Conservation (phyloP, 1,140 invertebrate species). For the Drosophila lowei region DNA sequence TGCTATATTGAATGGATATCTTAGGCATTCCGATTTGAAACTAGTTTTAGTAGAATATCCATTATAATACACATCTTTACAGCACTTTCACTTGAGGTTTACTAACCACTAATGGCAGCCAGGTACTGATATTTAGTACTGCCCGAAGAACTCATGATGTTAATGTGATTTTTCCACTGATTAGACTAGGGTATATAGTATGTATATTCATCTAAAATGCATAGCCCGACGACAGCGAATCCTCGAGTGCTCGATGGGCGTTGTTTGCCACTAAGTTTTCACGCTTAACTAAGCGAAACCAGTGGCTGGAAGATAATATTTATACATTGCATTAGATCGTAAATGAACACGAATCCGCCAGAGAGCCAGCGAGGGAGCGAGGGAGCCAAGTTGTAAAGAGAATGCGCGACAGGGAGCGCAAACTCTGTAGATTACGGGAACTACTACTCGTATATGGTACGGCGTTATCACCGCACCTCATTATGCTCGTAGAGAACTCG, state of each 20-base stretch:
- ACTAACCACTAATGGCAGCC: slow-evolving; percentile 64
- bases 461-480: slow-evolving; percentile 26
- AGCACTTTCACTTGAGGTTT: too few species aligned
- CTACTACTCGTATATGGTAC: slow-evolving; percentile 33
- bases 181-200: too few species aligned
- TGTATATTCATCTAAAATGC: background rate
- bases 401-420: slow-evolving; percentile 2
- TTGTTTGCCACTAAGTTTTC: slow-evolving; percentile 19
- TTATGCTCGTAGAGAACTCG: slow-evolving; percentile 21
- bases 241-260: background rate
- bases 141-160: slow-evolving; percentile 44
- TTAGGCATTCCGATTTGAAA: background rate
- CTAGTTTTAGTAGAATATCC: background rate
- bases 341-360: slow-evolving; percentile 11
- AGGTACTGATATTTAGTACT: slow-evolving; percentile 59
- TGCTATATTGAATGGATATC: background rate
- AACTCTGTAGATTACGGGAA: background rate
- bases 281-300: slow-evolving; percentile 50
- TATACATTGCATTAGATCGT: slow-evolving; percentile 58
- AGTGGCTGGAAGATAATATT: slow-evolving; percentile 58
- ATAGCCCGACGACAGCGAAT: slow-evolving; percentile 5
- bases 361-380: slow-evolving; percentile 16
- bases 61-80: background rate
- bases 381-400: background rate
- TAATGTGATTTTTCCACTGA: background rate